phyloP scores from a whole-genome alignment of 2,797 vertebrate genomes.

The Loriculus beryllinus region DNA sequence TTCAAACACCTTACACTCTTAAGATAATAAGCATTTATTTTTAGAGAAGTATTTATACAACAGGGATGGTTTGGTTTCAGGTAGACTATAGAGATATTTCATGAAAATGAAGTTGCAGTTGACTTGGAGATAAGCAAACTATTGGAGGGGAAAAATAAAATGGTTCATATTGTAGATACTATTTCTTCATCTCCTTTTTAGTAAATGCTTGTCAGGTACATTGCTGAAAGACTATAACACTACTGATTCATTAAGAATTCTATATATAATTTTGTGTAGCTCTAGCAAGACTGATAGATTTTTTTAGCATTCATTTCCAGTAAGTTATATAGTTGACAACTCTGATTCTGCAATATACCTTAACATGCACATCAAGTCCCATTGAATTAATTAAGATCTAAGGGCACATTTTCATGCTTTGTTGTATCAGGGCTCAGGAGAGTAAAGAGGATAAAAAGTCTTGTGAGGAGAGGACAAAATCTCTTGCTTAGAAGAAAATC shows the following conservation, averaged over 20 bases:
- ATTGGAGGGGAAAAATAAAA: not conserved
- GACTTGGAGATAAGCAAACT: not conserved
- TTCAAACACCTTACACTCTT: not conserved
- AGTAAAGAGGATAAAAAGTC: not conserved
- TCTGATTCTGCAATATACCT: not conserved
- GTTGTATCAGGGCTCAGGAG: not conserved
- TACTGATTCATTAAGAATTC: not conserved
- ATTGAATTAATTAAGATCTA: not conserved
- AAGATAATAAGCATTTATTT: slow-evolving; percentile 2
- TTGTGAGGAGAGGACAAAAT: not conserved
- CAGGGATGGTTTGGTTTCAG: not conserved
- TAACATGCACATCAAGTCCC: not conserved
- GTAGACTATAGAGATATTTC: not conserved
- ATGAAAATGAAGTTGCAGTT: not conserved
- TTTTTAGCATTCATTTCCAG: not conserved
- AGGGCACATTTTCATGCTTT: not conserved
- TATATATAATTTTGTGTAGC: not conserved
- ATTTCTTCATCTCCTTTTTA: not conserved
- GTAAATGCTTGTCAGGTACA: not conserved
- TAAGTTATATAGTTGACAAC: not conserved
- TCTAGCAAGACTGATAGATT: not conserved
- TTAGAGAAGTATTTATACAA: not conserved
- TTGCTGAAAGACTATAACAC: not conserved
- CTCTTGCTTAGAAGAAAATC: not conserved
- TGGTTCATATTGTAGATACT: not conserved